Conservation (phyloP, 2,888 invertebrate species). For the Drosophila cracens region DNA sequence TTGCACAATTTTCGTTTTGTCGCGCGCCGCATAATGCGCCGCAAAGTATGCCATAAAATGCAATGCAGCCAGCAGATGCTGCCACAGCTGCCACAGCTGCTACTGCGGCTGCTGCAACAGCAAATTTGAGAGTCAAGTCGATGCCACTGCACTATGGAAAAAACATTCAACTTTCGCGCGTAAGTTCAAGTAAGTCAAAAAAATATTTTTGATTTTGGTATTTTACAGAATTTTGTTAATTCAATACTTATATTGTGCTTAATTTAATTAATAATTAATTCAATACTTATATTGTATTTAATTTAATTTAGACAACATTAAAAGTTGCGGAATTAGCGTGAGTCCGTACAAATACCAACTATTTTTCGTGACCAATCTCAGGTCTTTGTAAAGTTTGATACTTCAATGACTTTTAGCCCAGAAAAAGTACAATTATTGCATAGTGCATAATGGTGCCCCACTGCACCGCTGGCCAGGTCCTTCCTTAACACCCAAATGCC, state of each 20-base stretch:
- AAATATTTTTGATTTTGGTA: background rate
- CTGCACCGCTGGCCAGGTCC: background rate
- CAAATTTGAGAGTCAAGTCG: constrained; percentile 55
- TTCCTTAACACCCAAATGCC: constrained; percentile 38
- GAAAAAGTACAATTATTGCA: background rate
- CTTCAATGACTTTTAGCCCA: background rate
- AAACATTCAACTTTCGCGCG: background rate
- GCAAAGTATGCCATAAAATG: constrained; percentile 75
- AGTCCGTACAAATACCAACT: background rate
- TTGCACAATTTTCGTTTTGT: constrained; percentile 76
- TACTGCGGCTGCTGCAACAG: constrained; percentile 29
- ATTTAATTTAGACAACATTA: background rate
- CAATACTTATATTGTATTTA: background rate
- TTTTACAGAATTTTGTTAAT: too few species aligned
- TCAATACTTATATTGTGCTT: background rate
- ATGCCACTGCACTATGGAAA: constrained; percentile 15
- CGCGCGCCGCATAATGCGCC: constrained; percentile 78
- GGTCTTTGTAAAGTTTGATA: background rate
- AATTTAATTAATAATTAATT: too few species aligned
- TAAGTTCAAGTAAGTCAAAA: background rate
- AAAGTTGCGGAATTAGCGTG: background rate
- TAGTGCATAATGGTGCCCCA: background rate
- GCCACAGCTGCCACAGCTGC: constrained; percentile 3
- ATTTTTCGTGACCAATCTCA: background rate
- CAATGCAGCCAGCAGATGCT: constrained; percentile 38